Conservation (phyloP, 2,888 invertebrate species). For the Lepidonotus clava region DNA sequence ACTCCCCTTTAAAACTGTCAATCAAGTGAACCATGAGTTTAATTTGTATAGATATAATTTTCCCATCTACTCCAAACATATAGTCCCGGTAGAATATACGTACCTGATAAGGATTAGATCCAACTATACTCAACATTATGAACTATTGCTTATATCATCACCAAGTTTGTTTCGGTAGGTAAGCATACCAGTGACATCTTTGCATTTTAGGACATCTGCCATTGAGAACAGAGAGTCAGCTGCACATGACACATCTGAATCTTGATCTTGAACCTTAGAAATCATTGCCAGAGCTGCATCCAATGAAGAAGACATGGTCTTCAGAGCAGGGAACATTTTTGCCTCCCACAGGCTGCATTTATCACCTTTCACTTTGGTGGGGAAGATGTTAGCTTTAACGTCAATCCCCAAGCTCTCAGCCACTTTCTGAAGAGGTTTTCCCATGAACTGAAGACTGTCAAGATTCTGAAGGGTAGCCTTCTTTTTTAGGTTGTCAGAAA, state of each 20-base stretch:
- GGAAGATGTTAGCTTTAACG: constrained; percentile 18
- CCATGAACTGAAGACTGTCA: constrained; percentile 67
- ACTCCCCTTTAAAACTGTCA: too few relatives aligned
- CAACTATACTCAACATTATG: background rate
- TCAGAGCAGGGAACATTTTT: constrained; percentile 71
- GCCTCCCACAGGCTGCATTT: constrained; percentile 71
- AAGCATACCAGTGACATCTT: constrained; percentile 72
- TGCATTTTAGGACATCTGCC: constrained; percentile 68
- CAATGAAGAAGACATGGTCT: constrained; percentile 71
- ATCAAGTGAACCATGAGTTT: too few relatives aligned
- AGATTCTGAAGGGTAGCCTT: constrained; percentile 61
- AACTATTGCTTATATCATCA: background rate
- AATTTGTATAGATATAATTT: too few relatives aligned
- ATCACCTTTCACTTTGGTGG: constrained; percentile 22
- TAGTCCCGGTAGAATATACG: too few relatives aligned
- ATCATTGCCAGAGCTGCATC: constrained; percentile 60
- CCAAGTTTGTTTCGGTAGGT: constrained; percentile 68
- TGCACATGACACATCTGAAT: background rate
- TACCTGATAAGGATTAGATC: background rate
- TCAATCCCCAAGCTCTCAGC: constrained; percentile 43
- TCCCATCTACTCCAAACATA: too few relatives aligned
- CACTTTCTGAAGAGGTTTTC: constrained; percentile 64
- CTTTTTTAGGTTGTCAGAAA: constrained; percentile 77
- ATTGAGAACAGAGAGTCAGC: constrained; percentile 66
- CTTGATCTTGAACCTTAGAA: background rate